Base-by-base conservation (phyloP, 2,888 invertebrate genomes). In the Allygus modestus region DNA sequence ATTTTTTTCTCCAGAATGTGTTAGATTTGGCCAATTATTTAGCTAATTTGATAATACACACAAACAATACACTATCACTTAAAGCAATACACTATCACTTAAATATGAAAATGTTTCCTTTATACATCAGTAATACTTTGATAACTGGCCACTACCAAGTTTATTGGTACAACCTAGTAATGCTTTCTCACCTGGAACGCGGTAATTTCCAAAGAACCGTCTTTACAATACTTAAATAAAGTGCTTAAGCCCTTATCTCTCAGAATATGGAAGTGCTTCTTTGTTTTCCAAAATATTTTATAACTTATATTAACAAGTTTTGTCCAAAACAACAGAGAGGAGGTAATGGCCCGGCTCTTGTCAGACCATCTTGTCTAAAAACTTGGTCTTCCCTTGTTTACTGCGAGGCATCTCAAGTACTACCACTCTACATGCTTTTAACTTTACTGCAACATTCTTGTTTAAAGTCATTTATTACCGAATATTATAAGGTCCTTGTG, bases 371-470 rank as follows among this genome's bases (percentile, higher is more conserved):
- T 17, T 69, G 71, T 41, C 41, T 71, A 41, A 41, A 71, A 69
- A 71, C 28, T 71, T 71, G 37, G n/a, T n/a, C 41, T 37, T n/a
- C 71, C 12, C 33, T 23, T 41, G 71, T 71, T 71, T 71, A 71
- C 41, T 71, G 9, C 37, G 20, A 2, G 20, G 4, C 71, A 28
- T 71, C 31, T 12, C 33, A 31, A 15, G 33, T 31, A 33, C 15
- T 12, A 20, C 71, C 41, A 28, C 71, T 71, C n/a, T 41, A 41
- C 71, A 71, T 71, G 71, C 71, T 71, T 71, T 71, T 20, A 71
- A 71, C 41, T 71, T 71, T 71, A 71, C 71, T n/a, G 41, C 71
- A 9, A 9, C 71, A 23, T 33, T 20, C 41, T 37, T 71, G 71
- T 37, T 33, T 41, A 11, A 11, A 71, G 37, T 9, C 33, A 12